Conservation (phyloP, 2,888 invertebrate genomes). For the Machimus rusticus region DNA sequence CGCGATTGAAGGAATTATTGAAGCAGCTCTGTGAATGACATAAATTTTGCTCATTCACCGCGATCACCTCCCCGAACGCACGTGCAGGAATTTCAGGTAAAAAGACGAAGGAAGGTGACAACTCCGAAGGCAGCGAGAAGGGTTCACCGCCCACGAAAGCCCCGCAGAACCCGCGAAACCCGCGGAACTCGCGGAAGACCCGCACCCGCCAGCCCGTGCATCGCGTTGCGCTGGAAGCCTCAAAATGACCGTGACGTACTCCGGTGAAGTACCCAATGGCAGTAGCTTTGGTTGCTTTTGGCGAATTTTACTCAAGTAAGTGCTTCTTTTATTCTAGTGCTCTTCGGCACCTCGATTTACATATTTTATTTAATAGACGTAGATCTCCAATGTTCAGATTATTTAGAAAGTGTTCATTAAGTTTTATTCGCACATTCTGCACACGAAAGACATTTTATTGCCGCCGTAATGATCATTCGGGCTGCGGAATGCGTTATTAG, state of each 20-base stretch:
- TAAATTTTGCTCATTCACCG: slow-evolving; percentile 2
- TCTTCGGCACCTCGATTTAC: background rate
- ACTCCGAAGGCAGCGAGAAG: background rate
- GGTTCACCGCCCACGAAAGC: slow-evolving; percentile 3
- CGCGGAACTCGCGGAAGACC: background rate
- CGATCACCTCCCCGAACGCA: background rate
- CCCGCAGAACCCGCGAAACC: background rate
- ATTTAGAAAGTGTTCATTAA: background rate
- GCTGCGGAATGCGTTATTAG: background rate
- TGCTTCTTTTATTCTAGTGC: slow-evolving; percentile 48
- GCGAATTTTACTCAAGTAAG: slow-evolving; percentile 88
- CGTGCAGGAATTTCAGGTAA: slow-evolving; percentile 18
- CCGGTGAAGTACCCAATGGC: slow-evolving; percentile 89
- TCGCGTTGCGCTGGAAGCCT: background rate
- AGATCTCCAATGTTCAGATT: background rate
- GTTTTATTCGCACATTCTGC: background rate
- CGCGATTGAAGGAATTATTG: background rate
- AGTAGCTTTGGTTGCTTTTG: slow-evolving; percentile 93
- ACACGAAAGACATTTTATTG: background rate
- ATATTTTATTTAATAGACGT: background rate
- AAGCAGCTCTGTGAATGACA: slow-evolving; percentile 5
- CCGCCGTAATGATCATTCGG: background rate
- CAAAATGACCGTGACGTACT: slow-evolving; percentile 83
- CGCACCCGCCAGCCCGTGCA: background rate
- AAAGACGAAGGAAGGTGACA: background rate